Evolutionary conservation across 2,113 vertebrate genomes (phyloP).

Genomic region (Engystomops pustulosus): DNA sequence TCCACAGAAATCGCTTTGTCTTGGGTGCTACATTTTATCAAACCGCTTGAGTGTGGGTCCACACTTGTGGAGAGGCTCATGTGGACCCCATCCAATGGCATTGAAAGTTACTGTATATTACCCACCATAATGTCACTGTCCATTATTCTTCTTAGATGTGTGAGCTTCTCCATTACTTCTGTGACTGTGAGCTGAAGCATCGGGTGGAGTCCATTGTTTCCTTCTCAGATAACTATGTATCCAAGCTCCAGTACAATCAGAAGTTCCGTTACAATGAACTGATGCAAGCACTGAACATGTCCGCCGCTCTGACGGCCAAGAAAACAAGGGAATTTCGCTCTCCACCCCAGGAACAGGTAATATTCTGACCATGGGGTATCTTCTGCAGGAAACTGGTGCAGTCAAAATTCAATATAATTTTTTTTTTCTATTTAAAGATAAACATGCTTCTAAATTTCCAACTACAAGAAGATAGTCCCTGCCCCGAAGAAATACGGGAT

Average conservation of each 20-base stretch:
- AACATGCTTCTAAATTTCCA: constrained; percentile 97
- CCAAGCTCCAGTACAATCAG: constrained; percentile 94
- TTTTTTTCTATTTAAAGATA: constrained; percentile 77
- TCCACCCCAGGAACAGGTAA: constrained; percentile 95
- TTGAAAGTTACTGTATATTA: neutral
- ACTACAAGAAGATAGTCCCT: constrained; percentile 93
- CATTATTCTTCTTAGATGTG: constrained; percentile 83
- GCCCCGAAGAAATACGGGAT: constrained; percentile 91
- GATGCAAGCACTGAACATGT: constrained; percentile 97
- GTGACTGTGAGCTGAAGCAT: constrained; percentile 94
- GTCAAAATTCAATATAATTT: too few relatives aligned
- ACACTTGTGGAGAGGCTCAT: neutral
- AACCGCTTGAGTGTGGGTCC: too few relatives aligned
- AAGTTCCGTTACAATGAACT: constrained; percentile 96
- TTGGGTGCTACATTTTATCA: too few relatives aligned
- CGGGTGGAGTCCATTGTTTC: constrained; percentile 94
- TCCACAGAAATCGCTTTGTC: too few relatives aligned
- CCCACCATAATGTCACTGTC: neutral
- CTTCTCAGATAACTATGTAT: constrained; percentile 92
- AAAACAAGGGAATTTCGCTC: constrained; percentile 97
- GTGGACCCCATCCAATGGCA: neutral
- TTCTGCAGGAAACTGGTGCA: too few relatives aligned
- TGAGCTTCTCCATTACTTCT: constrained; percentile 95
- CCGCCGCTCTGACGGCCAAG: constrained; percentile 92
- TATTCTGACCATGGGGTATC: neutral